Evolutionary conservation across 2,797 vertebrate species (phyloP), one percentile per base, ranked within the genome.

Genomic region (Phoeniculus purpureus): DNA sequence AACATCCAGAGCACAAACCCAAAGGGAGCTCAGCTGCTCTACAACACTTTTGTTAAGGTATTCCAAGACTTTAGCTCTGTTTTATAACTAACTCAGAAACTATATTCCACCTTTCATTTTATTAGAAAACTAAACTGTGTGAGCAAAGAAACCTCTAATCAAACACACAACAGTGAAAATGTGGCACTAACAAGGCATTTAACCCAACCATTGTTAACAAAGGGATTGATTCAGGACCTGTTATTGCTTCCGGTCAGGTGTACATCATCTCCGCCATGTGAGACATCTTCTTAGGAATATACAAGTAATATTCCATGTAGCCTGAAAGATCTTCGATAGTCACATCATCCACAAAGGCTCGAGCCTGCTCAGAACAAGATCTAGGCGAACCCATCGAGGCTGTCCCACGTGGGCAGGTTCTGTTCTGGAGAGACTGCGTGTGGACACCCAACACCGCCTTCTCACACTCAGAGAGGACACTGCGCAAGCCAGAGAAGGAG

Each of bases 271-370:
- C 98, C 4, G 98, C 98, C 98, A 98, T 98, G 92, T 98, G 98
- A 8, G 98, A 98, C 98, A 98, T 98, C 95, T 99, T 98, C 98
- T 98, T 98, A 92, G 98, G 98, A 96, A 98, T 98, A 97, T 98
- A 98, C 8, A 99, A 97, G 94, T 98, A 98, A 94, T 97, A 98
- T 86, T 98, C 98, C 98, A 99, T 98, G 97, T 99, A 99, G 32
- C 98, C 99, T 1, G 98, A 98, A 62, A 99, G 98, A 97, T 99
- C 98, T 97, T 99, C 98, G 96, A 99, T 98, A 45, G 98, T 99
- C 94, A 99, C 98, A 48, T 99, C 99, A 86, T 99, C 98, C 7
- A 98, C 98, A 61, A 98, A 98, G 74, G 97, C 97, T 22, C 98
- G 95, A 3, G 98, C 98, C 97, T 98, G 98, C 96, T 98, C 98